Evolutionary conservation across 37 sponge, comb jelly and placozoan genomes (phyloP), one percentile per base, ranked within the genome.

Genomic region (Crambe crambe): DNA sequence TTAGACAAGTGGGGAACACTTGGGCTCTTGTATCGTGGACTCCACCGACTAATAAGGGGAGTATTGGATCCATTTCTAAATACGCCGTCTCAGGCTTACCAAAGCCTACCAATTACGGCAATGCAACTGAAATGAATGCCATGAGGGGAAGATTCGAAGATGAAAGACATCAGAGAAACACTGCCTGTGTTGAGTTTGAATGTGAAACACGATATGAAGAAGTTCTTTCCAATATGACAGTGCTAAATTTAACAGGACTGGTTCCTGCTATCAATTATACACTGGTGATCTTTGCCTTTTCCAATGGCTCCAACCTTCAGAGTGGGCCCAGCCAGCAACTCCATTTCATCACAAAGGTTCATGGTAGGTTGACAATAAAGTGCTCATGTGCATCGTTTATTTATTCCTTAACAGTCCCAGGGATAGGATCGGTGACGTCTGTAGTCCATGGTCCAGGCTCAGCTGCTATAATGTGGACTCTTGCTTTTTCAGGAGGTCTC

Each of bases 401-500:
- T n/a, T n/a, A n/a, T n/a, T n/a, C n/a, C n/a, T n/a, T n/a, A n/a
- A n/a, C n/a, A 77, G 77, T 63, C 3, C 65, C 77, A n/a, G 43
- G 65, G 12, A 29, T 77, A 26, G 77, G 77, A 27, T 64, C 77
- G 5, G 77, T 77, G 17, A 31, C 23, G 12, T 59, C 65, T 31
- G 26, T 43, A 22, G 77, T 77, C 20, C 18, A 63, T n/a, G 77
- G 77, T 32, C 77, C 77, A 42, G 65, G 77, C 30, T 40, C 77
- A 18, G 43, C 43, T 5, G 20, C 27, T 15, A 43, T 77, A 34
- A 42, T 9, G 1, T 77, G 77, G 77, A 77, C 63, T 31, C 77
- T 77, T 2, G 77, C 77, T 18, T 77, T 40, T 59, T 77, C 77
- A 10, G 77, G 77, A 42, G 77, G 77, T 12, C 8, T 25, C 39